Evolutionary conservation across 2,888 invertebrate species (phyloP).

Genomic region (Thysanoteuthis rhombus): DNA sequence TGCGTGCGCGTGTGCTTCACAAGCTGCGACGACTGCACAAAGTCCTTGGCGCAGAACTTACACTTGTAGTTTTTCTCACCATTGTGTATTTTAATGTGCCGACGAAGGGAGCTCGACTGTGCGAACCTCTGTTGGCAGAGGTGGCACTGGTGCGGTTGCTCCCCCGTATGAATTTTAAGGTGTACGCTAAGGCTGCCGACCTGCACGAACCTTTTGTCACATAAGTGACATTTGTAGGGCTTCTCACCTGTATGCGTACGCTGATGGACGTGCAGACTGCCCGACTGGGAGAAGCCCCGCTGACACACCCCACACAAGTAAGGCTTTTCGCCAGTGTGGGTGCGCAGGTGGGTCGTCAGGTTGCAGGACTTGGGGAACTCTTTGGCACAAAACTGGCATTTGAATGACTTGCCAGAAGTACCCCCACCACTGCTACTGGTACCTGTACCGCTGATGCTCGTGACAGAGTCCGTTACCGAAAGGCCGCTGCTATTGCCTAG

Average conservation of each 20-base stretch:
- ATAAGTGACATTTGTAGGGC: slow-evolving; percentile 28
- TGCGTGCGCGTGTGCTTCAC: slow-evolving; percentile 29
- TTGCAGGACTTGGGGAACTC: slow-evolving; percentile 30
- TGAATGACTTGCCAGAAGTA: slow-evolving; percentile 27
- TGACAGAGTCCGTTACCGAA: not conserved
- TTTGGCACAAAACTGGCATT: slow-evolving; percentile 29
- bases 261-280: slow-evolving; percentile 37
- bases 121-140: slow-evolving; percentile 25
- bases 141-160: slow-evolving; percentile 26
- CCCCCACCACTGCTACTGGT: slow-evolving; percentile 12
- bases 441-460: not conserved
- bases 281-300: slow-evolving; percentile 48
- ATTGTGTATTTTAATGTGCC: slow-evolving; percentile 28
- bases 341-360: slow-evolving; percentile 27
- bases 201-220: slow-evolving; percentile 27
- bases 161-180: slow-evolving; percentile 30
- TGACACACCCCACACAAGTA: slow-evolving; percentile 53
- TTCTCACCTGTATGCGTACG: slow-evolving; percentile 21
- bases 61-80: slow-evolving; percentile 28
- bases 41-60: slow-evolving; percentile 28
- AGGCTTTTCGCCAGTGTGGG: slow-evolving; percentile 21
- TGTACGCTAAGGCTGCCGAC: slow-evolving; percentile 29
- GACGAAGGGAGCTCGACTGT: slow-evolving; percentile 24
- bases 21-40: slow-evolving; percentile 30
- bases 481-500: not conserved